Percentiles rank a stretch among this genome's conserved stretches.
phyloP scores from a whole-genome alignment of 2,113 vertebrate species.

The Cynopterus brachyotis region DNA sequence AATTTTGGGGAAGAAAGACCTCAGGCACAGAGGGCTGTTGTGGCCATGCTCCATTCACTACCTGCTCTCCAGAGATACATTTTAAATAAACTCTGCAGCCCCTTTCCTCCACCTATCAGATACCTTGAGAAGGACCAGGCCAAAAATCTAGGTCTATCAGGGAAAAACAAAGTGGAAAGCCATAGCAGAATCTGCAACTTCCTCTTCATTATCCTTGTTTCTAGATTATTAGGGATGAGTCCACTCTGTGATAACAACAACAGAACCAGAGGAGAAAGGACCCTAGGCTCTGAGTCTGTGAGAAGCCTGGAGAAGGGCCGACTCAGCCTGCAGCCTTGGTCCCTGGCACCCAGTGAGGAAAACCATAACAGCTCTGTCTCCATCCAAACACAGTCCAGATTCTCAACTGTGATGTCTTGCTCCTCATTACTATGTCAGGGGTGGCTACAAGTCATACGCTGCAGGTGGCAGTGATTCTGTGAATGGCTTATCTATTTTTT shows the following conservation, averaged over 20 bases:
- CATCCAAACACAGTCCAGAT: accelerated
- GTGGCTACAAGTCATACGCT: not conserved
- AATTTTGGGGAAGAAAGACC: not conserved
- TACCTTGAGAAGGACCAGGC: not conserved
- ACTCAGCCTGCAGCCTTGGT: not conserved
- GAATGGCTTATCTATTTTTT: not conserved
- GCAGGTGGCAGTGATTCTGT: not conserved
- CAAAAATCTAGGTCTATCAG: not conserved
- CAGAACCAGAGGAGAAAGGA: not conserved
- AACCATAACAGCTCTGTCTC: not conserved
- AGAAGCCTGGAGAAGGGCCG: not conserved
- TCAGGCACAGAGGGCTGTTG: not conserved
- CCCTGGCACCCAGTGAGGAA: not conserved
- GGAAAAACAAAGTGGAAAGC: not conserved
- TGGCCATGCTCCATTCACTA: not conserved
- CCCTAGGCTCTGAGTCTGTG: not conserved
- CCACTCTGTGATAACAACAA: not conserved
- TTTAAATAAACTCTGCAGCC: not conserved
- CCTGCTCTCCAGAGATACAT: not conserved
- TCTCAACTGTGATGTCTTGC: not conserved
- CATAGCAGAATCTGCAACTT: not conserved
- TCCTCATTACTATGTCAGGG: too few relatives aligned
- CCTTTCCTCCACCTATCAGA: not conserved
- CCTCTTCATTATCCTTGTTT: not conserved
- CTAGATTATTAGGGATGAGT: not conserved